These are phyloP conservation scores for Aurelia aurita complex sp. Pacific DNA, from an alignment of 30 jellyfish, hydroid and myxozoan genomes.

Conservation along the genomic window DNA sequence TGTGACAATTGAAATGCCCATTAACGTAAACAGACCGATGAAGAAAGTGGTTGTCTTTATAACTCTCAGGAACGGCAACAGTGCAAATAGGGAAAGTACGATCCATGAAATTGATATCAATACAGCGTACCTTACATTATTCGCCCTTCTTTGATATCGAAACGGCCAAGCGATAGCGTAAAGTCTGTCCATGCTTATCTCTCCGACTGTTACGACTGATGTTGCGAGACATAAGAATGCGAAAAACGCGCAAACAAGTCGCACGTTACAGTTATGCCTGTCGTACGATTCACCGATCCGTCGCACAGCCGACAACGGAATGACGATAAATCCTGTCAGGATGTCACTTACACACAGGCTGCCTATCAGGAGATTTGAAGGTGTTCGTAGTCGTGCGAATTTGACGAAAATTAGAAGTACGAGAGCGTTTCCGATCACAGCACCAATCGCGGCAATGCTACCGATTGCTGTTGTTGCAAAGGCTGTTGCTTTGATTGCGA, in stretches of 20 bases:
- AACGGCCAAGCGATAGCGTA: slow-evolving; percentile 51
- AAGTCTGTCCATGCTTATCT: slow-evolving; percentile 53
- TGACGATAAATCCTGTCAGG: slow-evolving; percentile 43
- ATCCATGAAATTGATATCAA: slow-evolving; percentile 26
- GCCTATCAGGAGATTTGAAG: slow-evolving; percentile 52
- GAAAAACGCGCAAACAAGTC: slow-evolving; percentile 58
- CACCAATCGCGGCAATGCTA: slow-evolving; percentile 31
- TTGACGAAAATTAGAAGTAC: slow-evolving; percentile 23
- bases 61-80: slow-evolving; percentile 38
- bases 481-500: slow-evolving; percentile 46
- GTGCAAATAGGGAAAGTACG: slow-evolving; percentile 13
- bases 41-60: slow-evolving; percentile 29
- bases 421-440: slow-evolving; percentile 42
- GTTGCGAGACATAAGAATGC: slow-evolving; percentile 58
- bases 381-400: slow-evolving; percentile 52
- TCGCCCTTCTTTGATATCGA: slow-evolving; percentile 37
- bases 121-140: background rate
- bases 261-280: slow-evolving; percentile 32
- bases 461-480: slow-evolving; percentile 43
- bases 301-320: slow-evolving; percentile 36
- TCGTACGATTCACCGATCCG: slow-evolving; percentile 45
- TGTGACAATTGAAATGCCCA: slow-evolving; percentile 40
- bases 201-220: slow-evolving; percentile 56
- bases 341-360: slow-evolving; percentile 48
- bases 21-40: slow-evolving; percentile 24